phyloP scores from a whole-genome alignment of 2,113 vertebrate genomes.

The Coturnix japonica region DNA sequence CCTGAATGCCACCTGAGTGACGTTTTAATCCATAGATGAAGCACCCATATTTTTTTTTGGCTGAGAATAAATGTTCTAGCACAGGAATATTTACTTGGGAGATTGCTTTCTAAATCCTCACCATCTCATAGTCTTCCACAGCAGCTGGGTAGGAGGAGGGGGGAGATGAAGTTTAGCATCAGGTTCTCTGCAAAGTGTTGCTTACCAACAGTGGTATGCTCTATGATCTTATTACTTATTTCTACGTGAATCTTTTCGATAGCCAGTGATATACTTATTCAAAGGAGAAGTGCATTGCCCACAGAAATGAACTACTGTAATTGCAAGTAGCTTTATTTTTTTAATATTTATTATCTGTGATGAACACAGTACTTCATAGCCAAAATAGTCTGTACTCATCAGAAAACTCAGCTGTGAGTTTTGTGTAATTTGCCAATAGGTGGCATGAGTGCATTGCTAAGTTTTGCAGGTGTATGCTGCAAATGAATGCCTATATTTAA shows the following conservation, averaged over 20 bases:
- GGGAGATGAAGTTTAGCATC: not conserved
- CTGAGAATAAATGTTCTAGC: not conserved
- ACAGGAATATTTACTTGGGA: not conserved
- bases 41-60: not conserved
- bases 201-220: not conserved
- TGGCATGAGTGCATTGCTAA: constrained; percentile 68
- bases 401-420: not conserved
- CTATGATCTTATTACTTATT: not conserved
- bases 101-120: not conserved
- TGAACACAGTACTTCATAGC: accelerated
- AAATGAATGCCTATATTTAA: accelerated
- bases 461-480: not conserved
- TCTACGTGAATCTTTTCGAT: not conserved
- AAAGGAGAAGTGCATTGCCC: not conserved
- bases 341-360: not conserved
- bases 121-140: not conserved
- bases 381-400: not conserved
- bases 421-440: constrained; percentile 39
- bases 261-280: not conserved
- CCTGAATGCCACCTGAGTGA: accelerated
- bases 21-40: not conserved
- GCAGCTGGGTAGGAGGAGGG: too few species aligned
- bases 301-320: not conserved
- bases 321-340: not conserved
- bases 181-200: not conserved